A percentile compares a stretch with the other conserved stretches of the same genome.
These are phyloP conservation scores for Branchellion lobata DNA, from an alignment of 2,888 invertebrate genomes.

Conservation along the genomic window DNA sequence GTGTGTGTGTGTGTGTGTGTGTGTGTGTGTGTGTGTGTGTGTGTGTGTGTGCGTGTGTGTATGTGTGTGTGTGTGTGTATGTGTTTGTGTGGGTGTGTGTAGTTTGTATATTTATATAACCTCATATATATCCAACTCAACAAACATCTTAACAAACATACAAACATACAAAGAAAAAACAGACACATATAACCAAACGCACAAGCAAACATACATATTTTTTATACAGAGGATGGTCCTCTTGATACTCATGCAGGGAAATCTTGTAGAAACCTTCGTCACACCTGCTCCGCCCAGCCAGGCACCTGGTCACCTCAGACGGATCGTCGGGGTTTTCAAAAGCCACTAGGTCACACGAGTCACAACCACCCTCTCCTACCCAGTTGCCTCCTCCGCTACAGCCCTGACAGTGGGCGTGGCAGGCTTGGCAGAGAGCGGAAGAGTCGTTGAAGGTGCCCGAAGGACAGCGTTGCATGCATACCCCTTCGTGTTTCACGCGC, in stretches of 20 bases:
- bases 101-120: not conserved
- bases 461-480: slow-evolving; percentile 42
- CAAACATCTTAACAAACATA: no score
- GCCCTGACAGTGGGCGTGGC: slow-evolving; percentile 78
- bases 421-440: slow-evolving; percentile 74
- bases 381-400: slow-evolving; percentile 70
- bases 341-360: slow-evolving; percentile 75
- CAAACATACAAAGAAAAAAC: no score
- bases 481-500: slow-evolving; percentile 32
- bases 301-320: slow-evolving; percentile 26
- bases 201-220: no score
- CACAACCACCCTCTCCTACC: slow-evolving; percentile 81
- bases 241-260: not conserved
- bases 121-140: no score
- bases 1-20: no score
- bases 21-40: no score
- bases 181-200: no score
- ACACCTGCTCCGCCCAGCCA: slow-evolving; percentile 3
- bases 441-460: slow-evolving; percentile 70
- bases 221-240: slow-evolving; percentile 25
- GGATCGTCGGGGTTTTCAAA: not conserved
- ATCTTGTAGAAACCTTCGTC: slow-evolving; percentile 23
- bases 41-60: no score
- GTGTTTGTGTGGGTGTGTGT: no score
- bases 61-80: no score